These are phyloP conservation scores for Acronicta leporina DNA, from an alignment of 2,888 invertebrate species.

Conservation along the genomic window DNA sequence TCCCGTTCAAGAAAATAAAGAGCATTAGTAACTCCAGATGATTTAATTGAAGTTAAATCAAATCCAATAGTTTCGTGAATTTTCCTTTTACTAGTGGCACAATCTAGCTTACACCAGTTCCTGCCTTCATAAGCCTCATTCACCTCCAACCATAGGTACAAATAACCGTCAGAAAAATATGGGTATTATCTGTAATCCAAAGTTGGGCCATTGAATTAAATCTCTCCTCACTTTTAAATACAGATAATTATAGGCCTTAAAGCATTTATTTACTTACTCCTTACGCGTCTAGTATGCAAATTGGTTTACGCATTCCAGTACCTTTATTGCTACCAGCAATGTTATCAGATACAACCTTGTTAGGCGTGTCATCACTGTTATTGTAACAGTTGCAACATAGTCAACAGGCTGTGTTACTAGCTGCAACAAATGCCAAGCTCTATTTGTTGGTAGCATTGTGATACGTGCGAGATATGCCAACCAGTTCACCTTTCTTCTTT, in stretches of 20 bases:
- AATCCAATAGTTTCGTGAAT: too few relatives aligned
- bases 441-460: conserved; percentile 77
- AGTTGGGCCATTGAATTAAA: too few relatives aligned
- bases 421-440: conserved; percentile 76
- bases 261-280: not conserved
- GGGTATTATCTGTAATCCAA: too few relatives aligned
- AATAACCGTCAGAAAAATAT: too few relatives aligned
- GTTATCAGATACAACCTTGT: conserved; percentile 45
- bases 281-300: not conserved
- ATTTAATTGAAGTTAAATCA: too few relatives aligned
- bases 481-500: conserved; percentile 79
- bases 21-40: too few relatives aligned
- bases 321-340: conserved; percentile 21
- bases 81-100: too few relatives aligned
- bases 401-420: conserved; percentile 51
- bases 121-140: too few relatives aligned
- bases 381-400: conserved; percentile 49
- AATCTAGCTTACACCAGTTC: too few relatives aligned
- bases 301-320: conserved; percentile 25
- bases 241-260: not conserved
- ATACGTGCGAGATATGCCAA: conserved; percentile 75
- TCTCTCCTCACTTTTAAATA: not conserved
- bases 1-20: too few relatives aligned
- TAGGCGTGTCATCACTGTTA: conserved; percentile 51
- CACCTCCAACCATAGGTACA: too few relatives aligned